Conservation (phyloP, 2,888 invertebrate genomes). For the Platycheirus rosarum region DNA sequence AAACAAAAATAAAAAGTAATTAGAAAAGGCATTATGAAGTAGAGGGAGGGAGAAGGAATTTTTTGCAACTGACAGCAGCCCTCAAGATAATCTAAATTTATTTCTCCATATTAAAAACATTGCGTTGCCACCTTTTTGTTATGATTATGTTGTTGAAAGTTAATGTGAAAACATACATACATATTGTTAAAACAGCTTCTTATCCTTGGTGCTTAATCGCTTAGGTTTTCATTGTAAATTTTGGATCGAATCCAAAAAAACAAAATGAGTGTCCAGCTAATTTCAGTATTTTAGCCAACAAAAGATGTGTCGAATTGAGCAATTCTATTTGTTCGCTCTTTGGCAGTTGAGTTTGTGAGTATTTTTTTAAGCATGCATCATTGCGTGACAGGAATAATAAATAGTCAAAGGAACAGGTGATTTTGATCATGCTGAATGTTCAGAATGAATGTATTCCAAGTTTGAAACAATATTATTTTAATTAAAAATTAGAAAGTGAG, state of each 20-base stretch:
- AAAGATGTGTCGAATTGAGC: constrained; percentile 26
- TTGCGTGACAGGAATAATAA: constrained; percentile 19
- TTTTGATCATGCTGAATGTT: constrained; percentile 14
- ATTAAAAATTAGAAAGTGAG: too few relatives aligned
- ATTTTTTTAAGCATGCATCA: constrained; percentile 40
- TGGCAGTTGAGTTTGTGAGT: constrained; percentile 20
- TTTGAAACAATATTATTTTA: too few relatives aligned
- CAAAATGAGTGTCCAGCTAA: constrained; percentile 34
- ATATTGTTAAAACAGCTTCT: constrained; percentile 8
- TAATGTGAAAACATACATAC: neutral
- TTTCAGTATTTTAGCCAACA: neutral
- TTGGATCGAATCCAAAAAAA: constrained; percentile 46
- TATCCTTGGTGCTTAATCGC: neutral
- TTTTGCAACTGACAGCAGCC: constrained; percentile 9
- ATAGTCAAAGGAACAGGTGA: constrained; percentile 29
- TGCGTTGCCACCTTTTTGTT: constrained; percentile 25
- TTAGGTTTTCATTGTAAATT: constrained; percentile 15
- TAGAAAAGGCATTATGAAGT: constrained; percentile 8
- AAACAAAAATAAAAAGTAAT: constrained; percentile 5
- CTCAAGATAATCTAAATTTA: too few relatives aligned
- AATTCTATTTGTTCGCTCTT: neutral
- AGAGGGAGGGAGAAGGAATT: constrained; percentile 12
- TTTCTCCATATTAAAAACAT: too few relatives aligned
- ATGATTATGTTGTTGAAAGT: neutral
- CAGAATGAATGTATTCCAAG: too few relatives aligned